Evolutionary conservation across 2,113 vertebrate species (phyloP), one percentile per base, ranked within the genome.

Genomic region (Festucalex cinctus): DNA sequence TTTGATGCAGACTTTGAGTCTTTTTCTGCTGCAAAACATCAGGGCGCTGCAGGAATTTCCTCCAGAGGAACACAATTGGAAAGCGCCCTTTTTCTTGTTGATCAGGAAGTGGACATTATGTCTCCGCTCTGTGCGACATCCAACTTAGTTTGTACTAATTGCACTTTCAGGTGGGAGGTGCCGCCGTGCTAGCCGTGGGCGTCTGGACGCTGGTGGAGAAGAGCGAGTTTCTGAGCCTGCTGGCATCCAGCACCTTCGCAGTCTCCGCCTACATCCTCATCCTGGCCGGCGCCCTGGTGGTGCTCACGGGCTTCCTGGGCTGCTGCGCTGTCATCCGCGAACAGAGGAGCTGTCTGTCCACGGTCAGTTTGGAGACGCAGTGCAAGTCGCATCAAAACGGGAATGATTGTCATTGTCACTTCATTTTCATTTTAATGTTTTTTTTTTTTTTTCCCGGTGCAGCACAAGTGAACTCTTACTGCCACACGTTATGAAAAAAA

Each of bases 131-230:
- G 48, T 46, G 16, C 17, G 43, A 5, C 5, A 41, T 32, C 28
- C 28, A 32, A 32, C 28, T 32, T 32, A 32, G 28, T 26, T 12
- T 9, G 24, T 54, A 10, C 26, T 28, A 20, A 19, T 7, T 41
- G 13, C 9, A 14, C n/a, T 41, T 43, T 66, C 67, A 95, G 94
- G 85, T 92, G 26, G 93, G 92, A 0, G 95, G 94, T 12, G 92
- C 83, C 0, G 91, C 90, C 0, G 93, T 94, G 57, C 77, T 93
- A 84, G 93, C 90, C 0, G 91, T 95, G 49, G 95, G 95, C 28
- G 49, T 93, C 46, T 95, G 95, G 95, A 94, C 93, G 0, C 86
- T 95, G 75, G 77, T 90, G 66, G 93, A 95, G 75, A 95, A 95
- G 82, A 94, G 92, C 0, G 86, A 92, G 82, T 94, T 94, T 84